Conservation (phyloP, 2,113 vertebrate species). For the Ictidomys tridecemlineatus region DNA sequence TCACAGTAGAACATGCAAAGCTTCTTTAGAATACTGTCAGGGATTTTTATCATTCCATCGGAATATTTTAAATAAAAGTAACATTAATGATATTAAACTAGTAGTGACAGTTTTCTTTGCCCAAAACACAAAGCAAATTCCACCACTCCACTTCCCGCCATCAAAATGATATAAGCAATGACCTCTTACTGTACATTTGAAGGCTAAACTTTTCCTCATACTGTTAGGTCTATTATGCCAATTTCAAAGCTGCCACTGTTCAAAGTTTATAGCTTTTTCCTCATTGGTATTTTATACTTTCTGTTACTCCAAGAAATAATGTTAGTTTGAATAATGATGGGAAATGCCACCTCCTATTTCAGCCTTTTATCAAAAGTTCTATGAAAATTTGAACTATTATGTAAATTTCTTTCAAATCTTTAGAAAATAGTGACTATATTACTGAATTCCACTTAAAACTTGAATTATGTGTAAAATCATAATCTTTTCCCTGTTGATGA, state of each 20-base stretch:
- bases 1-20: background rate
- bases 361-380: background rate
- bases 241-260: background rate
- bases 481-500: background rate
- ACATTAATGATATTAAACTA: background rate
- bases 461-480: background rate
- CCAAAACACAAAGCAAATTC: background rate
- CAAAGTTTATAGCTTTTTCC: background rate
- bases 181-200: background rate
- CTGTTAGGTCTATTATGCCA: background rate
- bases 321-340: background rate
- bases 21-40: background rate
- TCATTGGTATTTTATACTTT: slow-evolving; percentile 19
- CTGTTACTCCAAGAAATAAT: slow-evolving; percentile 3
- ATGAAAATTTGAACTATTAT: background rate
- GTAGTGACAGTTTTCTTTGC: background rate
- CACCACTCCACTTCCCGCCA: background rate
- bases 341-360: background rate
- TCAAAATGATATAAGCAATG: background rate
- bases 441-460: background rate
- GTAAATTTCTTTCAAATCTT: background rate
- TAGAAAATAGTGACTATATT: background rate
- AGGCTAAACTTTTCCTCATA: background rate
- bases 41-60: background rate
- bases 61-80: background rate